Evolutionary conservation across 2,797 vertebrate genomes (phyloP), one percentile per base, ranked within the genome.

Genomic region (Todus mexicanus): DNA sequence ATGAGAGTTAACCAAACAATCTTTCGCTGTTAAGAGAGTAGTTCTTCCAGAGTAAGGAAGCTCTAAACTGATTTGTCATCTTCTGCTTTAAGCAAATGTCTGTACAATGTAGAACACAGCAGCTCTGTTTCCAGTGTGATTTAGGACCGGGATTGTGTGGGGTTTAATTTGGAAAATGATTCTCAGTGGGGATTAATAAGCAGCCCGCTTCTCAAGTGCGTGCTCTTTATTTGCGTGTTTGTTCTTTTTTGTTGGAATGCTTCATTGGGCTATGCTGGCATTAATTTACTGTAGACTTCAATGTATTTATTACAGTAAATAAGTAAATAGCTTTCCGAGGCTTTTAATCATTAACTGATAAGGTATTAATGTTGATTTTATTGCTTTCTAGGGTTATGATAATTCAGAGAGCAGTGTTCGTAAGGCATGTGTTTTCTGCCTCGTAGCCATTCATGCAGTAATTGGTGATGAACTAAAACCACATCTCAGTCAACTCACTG

Each of bases 351-450:
- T 95, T 94, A 96, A 94, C 91, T 71, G 75, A 92, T 90, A 89
- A 33, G 68, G 63, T 92, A 95, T 88, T 94, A 85, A 93, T 57
- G 61, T 94, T 94, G 78, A 97, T 92, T 63, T 54, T 93, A 91
- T 86, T 93, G 88, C 74, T 93, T 94, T 94, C 40, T 69, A 99
- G 99, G 99, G 99, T 90, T 99, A 99, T 63, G 99, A 99, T 96
- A 99, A 99, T 97, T 98, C 98, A 43, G 99, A 99, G 98, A 99
- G 99, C 98, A 99, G 99, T 13, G 99, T 99, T 94, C 98, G 99
- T 91, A 99, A 99, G 97, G 98, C 99, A 16, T 99, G 99, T 45
- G 99, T 99, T 89, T 99, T 99, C 98, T 99, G 99, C 96, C 98
- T 99, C 83, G 99, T 99, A 96, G 98, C 99, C 94, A 98, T 99